Conservation (phyloP, 2,797 vertebrate species). For the Anisognathus igniventris region DNA sequence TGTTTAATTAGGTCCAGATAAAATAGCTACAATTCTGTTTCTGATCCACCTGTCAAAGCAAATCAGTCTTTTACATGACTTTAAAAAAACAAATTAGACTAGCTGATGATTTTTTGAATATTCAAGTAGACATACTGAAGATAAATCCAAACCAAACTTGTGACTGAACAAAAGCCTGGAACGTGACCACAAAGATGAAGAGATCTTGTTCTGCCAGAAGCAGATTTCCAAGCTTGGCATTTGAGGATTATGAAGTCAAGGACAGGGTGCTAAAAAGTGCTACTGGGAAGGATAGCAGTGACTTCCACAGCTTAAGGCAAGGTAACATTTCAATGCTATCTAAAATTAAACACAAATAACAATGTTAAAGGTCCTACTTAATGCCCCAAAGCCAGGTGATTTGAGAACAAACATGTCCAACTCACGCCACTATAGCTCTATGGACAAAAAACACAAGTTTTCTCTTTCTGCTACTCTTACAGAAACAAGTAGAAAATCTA, state of each 20-base stretch:
- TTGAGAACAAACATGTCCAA: background rate
- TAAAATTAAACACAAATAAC: slow-evolving; percentile 61
- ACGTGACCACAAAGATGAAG: slow-evolving; percentile 72
- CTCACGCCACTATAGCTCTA: background rate
- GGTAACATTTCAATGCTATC: slow-evolving; percentile 5
- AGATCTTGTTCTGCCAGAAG: slow-evolving; percentile 67
- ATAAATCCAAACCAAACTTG: slow-evolving; percentile 76
- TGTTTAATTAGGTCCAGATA: slow-evolving; percentile 85
- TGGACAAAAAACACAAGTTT: background rate
- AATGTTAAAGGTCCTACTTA: slow-evolving; percentile 28
- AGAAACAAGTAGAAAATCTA: background rate
- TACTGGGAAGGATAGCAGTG: slow-evolving; percentile 27
- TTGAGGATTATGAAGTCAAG: slow-evolving; percentile 61
- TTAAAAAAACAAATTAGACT: slow-evolving; percentile 79
- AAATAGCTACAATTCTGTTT: slow-evolving; percentile 82
- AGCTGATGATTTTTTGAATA: slow-evolving; percentile 83
- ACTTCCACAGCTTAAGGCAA: slow-evolving; percentile 50
- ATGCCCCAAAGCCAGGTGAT: slow-evolving; percentile 38
- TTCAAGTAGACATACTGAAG: slow-evolving; percentile 78
- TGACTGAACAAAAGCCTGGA: slow-evolving; percentile 78
- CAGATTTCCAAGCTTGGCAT: slow-evolving; percentile 50
- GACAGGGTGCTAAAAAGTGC: slow-evolving; percentile 39
- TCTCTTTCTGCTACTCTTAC: background rate
- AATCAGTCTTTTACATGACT: slow-evolving; percentile 82
- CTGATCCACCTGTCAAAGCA: slow-evolving; percentile 84